A percentile compares a stretch with the other conserved stretches of the same genome.
Conservation (phyloP, 2,888 invertebrate species). For the Malthinus seriepunctatus region DNA sequence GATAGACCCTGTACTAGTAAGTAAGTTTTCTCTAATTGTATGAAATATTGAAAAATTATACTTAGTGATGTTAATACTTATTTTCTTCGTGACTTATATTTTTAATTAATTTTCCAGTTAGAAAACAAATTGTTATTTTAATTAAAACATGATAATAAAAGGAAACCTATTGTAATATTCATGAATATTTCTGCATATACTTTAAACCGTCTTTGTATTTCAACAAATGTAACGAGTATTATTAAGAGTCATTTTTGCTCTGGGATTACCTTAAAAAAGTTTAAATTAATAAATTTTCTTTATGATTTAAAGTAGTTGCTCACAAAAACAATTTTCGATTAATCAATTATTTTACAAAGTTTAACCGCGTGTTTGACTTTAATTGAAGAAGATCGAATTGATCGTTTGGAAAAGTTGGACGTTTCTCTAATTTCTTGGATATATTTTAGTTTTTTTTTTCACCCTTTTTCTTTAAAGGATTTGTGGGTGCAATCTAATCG, state of each 20-base stretch:
- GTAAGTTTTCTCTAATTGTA: too few species aligned
- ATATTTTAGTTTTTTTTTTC: not conserved
- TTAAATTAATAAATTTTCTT: slow-evolving; percentile 2
- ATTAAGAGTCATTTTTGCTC: not conserved
- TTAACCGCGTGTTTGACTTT: too few species aligned
- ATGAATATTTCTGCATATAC: slow-evolving; percentile 1
- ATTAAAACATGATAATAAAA: too few species aligned
- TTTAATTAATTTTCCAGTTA: too few species aligned
- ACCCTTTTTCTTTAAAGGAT: not conserved
- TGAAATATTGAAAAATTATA: too few species aligned
- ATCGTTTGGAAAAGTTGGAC: too few species aligned
- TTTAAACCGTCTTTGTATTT: not conserved
- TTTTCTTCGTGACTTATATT: too few species aligned
- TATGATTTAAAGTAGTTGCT: not conserved
- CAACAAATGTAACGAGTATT: not conserved
- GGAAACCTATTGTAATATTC: not conserved
- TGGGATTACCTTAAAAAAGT: not conserved
- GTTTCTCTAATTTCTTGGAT: slow-evolving; percentile 8
- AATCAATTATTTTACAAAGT: too few species aligned
- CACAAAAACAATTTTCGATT: slow-evolving; percentile 3
- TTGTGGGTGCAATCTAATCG: slow-evolving; percentile 4
- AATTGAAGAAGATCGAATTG: not conserved
- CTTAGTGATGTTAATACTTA: too few species aligned
- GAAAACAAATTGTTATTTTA: too few species aligned
- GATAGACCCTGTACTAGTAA: too few species aligned